Percentiles rank a stretch among this genome's conserved stretches.
Evolutionary conservation across 1,140 invertebrate genomes (phyloP).

Genomic region (Megalopta genalis): DNA sequence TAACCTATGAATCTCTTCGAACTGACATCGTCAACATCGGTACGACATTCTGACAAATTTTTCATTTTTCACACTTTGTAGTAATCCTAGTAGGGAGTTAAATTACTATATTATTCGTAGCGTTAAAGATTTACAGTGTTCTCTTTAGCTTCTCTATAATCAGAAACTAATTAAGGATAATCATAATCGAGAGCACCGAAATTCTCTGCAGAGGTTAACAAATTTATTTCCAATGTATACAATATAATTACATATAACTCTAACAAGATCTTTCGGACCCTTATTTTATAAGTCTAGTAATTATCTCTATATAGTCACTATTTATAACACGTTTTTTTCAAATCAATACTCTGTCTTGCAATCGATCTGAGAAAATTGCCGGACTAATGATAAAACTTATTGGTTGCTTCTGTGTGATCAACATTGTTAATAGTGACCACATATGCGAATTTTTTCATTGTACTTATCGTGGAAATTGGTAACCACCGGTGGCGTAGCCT

Average conservation of each 20-base stretch:
- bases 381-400: constrained; percentile 22
- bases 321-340: constrained; percentile 25
- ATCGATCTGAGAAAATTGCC: constrained; percentile 15
- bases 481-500: constrained; percentile 84
- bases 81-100: no score
- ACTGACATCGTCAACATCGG: no score
- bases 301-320: constrained; percentile 24
- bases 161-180: constrained; percentile 19
- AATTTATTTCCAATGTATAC: constrained; percentile 36
- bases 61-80: no score
- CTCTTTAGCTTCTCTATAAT: background rate
- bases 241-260: constrained; percentile 33
- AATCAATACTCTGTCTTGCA: constrained; percentile 26
- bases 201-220: constrained; percentile 14
- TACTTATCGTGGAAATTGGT: constrained; percentile 77
- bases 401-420: constrained; percentile 8
- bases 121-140: background rate
- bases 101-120: no score
- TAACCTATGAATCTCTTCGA: constrained; percentile 1
- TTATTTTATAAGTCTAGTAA: constrained; percentile 13
- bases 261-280: constrained; percentile 12
- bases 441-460: constrained; percentile 15
- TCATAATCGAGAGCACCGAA: constrained; percentile 11
- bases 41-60: no score
- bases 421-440: constrained; percentile 46